Percentiles rank a stretch among this genome's conserved stretches.
Conservation (phyloP, 2,888 invertebrate species). For the Cephus nigrinus region DNA sequence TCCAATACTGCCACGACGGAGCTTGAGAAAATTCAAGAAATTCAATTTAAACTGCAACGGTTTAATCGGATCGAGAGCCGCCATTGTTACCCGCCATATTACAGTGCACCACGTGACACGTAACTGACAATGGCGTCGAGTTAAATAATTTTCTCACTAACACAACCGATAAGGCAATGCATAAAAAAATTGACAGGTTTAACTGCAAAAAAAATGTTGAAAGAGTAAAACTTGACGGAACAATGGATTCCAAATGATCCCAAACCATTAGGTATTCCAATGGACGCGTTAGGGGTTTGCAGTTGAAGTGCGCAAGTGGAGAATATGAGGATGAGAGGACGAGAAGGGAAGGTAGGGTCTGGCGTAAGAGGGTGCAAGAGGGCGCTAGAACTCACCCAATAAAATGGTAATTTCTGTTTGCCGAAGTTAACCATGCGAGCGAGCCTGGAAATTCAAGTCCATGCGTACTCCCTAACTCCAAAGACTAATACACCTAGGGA, state of each 20-base stretch:
- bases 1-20: background rate
- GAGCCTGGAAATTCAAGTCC: slow-evolving; percentile 63
- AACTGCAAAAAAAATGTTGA: background rate
- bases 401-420: slow-evolving; percentile 80
- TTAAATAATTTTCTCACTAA: background rate
- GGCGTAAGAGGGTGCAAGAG: slow-evolving; percentile 45
- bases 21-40: background rate
- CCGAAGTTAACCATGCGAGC: slow-evolving; percentile 73
- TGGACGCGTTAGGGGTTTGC: slow-evolving; percentile 52
- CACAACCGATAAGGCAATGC: background rate
- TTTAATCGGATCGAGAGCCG: background rate
- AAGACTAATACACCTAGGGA: slow-evolving; percentile 59
- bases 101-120: background rate
- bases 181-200: background rate
- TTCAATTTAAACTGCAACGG: background rate
- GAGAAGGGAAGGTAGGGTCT: slow-evolving; percentile 10
- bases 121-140: background rate
- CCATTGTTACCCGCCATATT: background rate
- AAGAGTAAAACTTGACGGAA: slow-evolving; percentile 31
- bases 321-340: slow-evolving; percentile 12
- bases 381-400: slow-evolving; percentile 68
- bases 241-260: slow-evolving; percentile 58
- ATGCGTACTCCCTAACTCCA: slow-evolving; percentile 62
- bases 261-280: slow-evolving; percentile 64
- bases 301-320: slow-evolving; percentile 38